Evolutionary conservation across 2,113 vertebrate species (phyloP), one percentile per base, ranked within the genome.

Genomic region (Pachycephala philippinensis): DNA sequence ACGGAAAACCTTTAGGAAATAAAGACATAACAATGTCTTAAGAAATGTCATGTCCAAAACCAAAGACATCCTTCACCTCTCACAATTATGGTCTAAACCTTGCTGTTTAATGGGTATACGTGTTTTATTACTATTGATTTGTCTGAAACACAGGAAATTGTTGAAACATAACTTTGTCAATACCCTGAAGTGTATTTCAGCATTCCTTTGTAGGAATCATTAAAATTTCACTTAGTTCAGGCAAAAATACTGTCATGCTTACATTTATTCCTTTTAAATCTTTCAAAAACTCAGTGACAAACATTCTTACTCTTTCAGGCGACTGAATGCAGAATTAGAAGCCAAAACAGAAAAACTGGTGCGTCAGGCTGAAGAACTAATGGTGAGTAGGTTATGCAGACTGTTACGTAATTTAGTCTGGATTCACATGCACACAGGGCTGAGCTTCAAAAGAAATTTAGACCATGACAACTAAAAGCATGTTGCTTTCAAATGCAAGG

Each of bases 251-350:
- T 30, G 15, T 53, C 60, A 42, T 4, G 5, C 22, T 94, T 60
- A 71, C 45, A 54, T 71, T 80, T 52, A 77, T 49, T 87, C 76
- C 45, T 90, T 71, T 81, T n/a, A 86, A 52, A 65, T 71, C 65
- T 80, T 95, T 93, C n/a, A 84, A 23, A 91, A 92, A 47, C 15
- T n/a, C 23, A 7, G 21, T 50, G 39, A 75, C 17, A 61, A 77
- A 59, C 66, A 56, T 85, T 90, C 80, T 95, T 92, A 59, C 91
- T 85, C 45, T 97, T 95, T 92, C 90, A 99, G 99, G 93, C 96
- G 97, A 84, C 83, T 99, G 85, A 99, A 99, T 98, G 99, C 98
- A 97, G 98, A 99, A 96, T 96, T 99, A 60, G 99, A 99, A 93
- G 99, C 98, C 92, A 99, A 99, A 98, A 98, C 99, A 88, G 98